phyloP scores from a whole-genome alignment of 2,888 invertebrate genomes.

The Leptinotarsa rubiginosa region DNA sequence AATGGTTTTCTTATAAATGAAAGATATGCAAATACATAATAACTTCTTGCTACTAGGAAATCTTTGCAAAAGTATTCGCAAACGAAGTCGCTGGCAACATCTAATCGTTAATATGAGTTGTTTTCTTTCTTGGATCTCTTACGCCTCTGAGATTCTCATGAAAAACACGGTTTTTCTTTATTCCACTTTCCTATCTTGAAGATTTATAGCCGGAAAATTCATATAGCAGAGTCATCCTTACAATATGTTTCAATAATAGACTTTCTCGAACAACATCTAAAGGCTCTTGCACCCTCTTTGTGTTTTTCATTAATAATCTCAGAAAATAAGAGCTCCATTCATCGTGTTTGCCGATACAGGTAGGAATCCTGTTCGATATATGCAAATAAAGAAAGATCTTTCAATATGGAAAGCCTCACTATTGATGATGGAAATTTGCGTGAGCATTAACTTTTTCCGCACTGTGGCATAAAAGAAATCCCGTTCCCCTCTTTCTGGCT shows the following conservation, averaged over 20 bases:
- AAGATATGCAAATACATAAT: too few relatives aligned
- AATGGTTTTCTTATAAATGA: too few relatives aligned
- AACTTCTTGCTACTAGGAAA: too few relatives aligned
- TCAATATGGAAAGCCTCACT: constrained; percentile 10
- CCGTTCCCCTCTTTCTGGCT: constrained; percentile 14
- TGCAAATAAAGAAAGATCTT: constrained; percentile 13
- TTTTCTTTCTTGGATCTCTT: neutral
- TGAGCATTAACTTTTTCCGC: constrained; percentile 12
- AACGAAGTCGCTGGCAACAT: too few relatives aligned
- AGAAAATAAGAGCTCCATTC: constrained; percentile 8
- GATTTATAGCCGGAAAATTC: neutral
- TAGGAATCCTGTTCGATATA: constrained; percentile 5
- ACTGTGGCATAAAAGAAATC: constrained; percentile 17
- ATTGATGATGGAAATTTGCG: constrained; percentile 5
- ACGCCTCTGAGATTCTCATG: neutral
- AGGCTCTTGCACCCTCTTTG: neutral
- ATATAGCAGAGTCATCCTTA: neutral
- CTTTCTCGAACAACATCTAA: neutral
- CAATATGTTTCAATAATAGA: constrained; percentile 14
- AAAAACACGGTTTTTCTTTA: neutral
- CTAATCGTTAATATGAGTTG: neutral
- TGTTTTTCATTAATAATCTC: constrained; percentile 6
- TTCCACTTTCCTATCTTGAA: neutral
- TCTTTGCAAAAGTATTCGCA: too few relatives aligned
- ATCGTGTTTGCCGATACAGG: constrained; percentile 11